Evolutionary conservation across 2,113 vertebrate genomes (phyloP).

Genomic region (Odocoileus hemionus): DNA sequence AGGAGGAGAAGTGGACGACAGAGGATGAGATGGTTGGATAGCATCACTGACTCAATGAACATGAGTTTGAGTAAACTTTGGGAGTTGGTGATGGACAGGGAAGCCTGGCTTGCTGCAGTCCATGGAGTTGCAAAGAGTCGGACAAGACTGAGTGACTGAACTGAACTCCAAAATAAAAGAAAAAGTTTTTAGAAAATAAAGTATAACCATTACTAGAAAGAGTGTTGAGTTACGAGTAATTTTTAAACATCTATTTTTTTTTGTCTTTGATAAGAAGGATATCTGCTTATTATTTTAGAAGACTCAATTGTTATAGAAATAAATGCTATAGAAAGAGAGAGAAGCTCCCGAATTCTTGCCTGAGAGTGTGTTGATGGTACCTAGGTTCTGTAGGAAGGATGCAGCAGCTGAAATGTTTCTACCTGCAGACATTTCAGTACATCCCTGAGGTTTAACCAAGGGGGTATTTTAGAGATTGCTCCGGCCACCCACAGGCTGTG

Average conservation of each 20-base stretch:
- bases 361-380: neutral
- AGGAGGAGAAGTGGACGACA: neutral
- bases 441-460: neutral
- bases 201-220: neutral
- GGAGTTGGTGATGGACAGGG: neutral
- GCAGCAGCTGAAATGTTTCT: neutral
- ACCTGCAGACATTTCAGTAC: neutral
- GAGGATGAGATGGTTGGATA: neutral
- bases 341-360: neutral
- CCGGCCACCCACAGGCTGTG: neutral
- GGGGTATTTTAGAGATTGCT: neutral
- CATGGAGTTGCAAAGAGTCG: neutral
- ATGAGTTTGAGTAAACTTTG: neutral
- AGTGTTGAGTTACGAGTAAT: neutral
- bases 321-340: neutral
- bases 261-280: neutral
- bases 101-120: neutral
- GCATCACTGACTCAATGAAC: neutral
- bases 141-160: neutral
- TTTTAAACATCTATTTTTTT: neutral
- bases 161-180: neutral
- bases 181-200: neutral
- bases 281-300: neutral
- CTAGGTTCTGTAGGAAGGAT: neutral
- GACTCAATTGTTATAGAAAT: neutral